Evolutionary conservation across 2,888 invertebrate species (phyloP).

Genomic region (Aphidius colemani): DNA sequence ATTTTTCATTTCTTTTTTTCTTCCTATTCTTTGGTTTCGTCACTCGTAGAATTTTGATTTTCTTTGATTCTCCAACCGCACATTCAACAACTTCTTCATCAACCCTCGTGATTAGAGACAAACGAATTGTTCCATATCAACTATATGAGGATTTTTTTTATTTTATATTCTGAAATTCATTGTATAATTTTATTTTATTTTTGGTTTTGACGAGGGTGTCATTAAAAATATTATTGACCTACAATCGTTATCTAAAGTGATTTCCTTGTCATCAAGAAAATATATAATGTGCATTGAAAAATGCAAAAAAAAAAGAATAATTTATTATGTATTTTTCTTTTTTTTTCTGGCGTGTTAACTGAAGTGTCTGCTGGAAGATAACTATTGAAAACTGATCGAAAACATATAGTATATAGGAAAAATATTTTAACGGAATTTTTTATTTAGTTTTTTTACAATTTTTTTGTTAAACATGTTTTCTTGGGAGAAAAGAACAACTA

Average conservation of each 20-base stretch:
- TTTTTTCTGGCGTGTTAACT: too few relatives aligned
- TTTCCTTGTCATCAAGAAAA: constrained; percentile 3
- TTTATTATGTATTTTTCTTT: too few relatives aligned
- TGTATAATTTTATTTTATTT: not conserved
- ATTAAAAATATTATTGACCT: constrained; percentile 36
- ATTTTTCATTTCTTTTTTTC: not conserved
- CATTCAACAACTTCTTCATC: constrained; percentile 9
- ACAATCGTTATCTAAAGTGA: constrained; percentile 35
- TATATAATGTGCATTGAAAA: too few relatives aligned
- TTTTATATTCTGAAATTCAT: not conserved
- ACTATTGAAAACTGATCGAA: too few relatives aligned
- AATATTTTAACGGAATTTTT: too few relatives aligned
- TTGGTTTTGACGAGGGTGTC: constrained; percentile 25
- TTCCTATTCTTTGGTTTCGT: constrained; percentile 36
- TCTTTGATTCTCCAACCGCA: constrained; percentile 38
- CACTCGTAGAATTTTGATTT: constrained; percentile 39
- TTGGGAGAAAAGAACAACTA: too few relatives aligned
- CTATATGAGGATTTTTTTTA: constrained; percentile 24
- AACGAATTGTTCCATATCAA: constrained; percentile 31
- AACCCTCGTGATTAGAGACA: constrained; percentile 42
- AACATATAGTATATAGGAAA: too few relatives aligned
- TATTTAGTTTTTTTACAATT: too few relatives aligned
- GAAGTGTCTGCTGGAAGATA: too few relatives aligned
- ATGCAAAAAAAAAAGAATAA: too few relatives aligned
- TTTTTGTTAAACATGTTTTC: too few relatives aligned